Evolutionary conservation across 2,888 invertebrate genomes (phyloP).

Genomic region (Harpagoxenus sublaevis): DNA sequence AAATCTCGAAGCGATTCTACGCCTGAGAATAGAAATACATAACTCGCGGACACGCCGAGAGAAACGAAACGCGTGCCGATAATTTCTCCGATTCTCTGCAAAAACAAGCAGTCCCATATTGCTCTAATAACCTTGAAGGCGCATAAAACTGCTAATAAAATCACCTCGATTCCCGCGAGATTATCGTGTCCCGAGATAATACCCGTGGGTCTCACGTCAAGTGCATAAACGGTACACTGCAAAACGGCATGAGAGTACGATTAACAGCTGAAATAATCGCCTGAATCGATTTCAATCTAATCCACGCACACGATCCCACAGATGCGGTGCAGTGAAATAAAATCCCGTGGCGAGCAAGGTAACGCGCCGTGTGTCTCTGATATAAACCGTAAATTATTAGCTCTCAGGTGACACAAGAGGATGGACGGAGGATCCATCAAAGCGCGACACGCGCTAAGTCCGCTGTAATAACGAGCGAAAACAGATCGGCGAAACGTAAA

Average conservation of each 20-base stretch:
- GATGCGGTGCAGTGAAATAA: slow-evolving; percentile 27
- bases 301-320: not conserved
- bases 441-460: not conserved
- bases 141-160: slow-evolving; percentile 26
- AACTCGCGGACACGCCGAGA: slow-evolving; percentile 54
- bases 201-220: not conserved
- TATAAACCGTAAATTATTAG: not conserved
- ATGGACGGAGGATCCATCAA: not conserved
- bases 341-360: not conserved
- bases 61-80: slow-evolving; percentile 37
- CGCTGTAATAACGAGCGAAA: slow-evolving; percentile 34
- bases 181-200: slow-evolving; percentile 20
- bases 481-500: slow-evolving; percentile 48
- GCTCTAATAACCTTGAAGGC: not conserved
- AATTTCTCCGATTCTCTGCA: not conserved
- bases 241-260: not conserved
- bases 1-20: slow-evolving; percentile 73
- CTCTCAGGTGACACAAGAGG: not conserved
- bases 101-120: not conserved
- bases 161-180: not conserved
- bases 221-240: not conserved
- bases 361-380: not conserved
- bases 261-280: slow-evolving; percentile 11
- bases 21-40: slow-evolving; percentile 64
- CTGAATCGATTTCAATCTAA: slow-evolving; percentile 25